A percentile compares a stretch with the other conserved stretches of the same genome.
phyloP scores from a whole-genome alignment of 37 sponge, comb jelly and placozoan genomes.

The Oscarella lobularis region DNA sequence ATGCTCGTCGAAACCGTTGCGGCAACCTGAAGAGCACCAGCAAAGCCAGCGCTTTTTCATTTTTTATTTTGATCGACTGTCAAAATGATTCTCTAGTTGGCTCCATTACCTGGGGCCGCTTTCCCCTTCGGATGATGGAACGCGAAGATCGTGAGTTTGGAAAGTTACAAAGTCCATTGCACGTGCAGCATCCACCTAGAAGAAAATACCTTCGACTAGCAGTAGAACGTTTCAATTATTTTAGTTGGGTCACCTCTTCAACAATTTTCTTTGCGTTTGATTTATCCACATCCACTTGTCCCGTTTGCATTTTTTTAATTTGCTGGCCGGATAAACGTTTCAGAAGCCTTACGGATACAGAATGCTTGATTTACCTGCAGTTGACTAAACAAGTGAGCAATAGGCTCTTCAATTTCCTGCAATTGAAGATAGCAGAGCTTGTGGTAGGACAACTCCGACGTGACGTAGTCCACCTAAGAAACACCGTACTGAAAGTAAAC shows the following conservation, averaged over 20 bases:
- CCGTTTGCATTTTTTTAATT: not conserved
- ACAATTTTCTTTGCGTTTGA: not conserved
- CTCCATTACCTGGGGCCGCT: not conserved
- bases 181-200: not conserved
- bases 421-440: constrained; percentile 55
- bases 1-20: too few relatives aligned
- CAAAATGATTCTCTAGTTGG: too few relatives aligned
- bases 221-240: too few relatives aligned
- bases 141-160: not conserved
- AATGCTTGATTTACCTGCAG: too few relatives aligned
- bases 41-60: too few relatives aligned
- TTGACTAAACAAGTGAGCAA: constrained; percentile 16
- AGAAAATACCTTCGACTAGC: too few relatives aligned
- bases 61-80: too few relatives aligned
- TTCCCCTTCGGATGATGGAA: not conserved
- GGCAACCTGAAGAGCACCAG: too few relatives aligned
- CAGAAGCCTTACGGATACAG: too few relatives aligned
- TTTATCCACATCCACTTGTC: not conserved
- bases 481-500: too few relatives aligned
- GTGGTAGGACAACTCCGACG: constrained; percentile 51
- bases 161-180: not conserved
- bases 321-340: too few relatives aligned
- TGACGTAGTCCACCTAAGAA: constrained; percentile 52
- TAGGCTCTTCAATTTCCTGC: constrained; percentile 37
- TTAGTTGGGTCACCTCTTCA: too few relatives aligned